Evolutionary conservation across 2,888 invertebrate species (phyloP).

Genomic region (Platycnemis pennipes): DNA sequence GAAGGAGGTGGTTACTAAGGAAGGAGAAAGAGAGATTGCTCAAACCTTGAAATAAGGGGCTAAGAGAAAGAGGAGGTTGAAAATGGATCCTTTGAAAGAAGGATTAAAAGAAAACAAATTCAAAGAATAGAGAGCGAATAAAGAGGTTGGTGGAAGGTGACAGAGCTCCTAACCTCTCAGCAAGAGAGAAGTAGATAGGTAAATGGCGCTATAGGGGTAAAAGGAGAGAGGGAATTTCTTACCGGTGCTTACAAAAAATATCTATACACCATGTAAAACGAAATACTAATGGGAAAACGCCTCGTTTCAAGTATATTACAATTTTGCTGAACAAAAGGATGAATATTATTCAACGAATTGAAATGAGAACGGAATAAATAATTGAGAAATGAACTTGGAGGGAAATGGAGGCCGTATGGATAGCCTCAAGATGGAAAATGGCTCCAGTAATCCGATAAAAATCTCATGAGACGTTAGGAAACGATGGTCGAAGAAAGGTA

Average conservation of each 20-base stretch:
- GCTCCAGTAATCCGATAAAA: neutral
- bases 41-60: no score
- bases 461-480: neutral
- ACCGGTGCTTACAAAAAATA: no score
- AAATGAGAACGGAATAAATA: neutral
- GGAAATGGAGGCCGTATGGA: neutral
- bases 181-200: neutral
- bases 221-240: neutral
- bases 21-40: no score
- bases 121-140: neutral
- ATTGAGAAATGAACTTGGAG: neutral
- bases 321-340: neutral
- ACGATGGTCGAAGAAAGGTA: neutral
- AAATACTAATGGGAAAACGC: neutral
- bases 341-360: neutral
- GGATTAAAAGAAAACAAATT: neutral
- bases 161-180: neutral
- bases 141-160: neutral
- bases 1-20: neutral
- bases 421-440: conserved; percentile 5
- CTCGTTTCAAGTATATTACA: neutral
- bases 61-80: neutral
- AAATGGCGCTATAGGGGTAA: neutral
- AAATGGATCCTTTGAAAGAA: neutral
- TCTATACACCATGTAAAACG: neutral